Base-by-base conservation (phyloP, 1,140 invertebrate species). In the Melipona quadrifasciata region DNA sequence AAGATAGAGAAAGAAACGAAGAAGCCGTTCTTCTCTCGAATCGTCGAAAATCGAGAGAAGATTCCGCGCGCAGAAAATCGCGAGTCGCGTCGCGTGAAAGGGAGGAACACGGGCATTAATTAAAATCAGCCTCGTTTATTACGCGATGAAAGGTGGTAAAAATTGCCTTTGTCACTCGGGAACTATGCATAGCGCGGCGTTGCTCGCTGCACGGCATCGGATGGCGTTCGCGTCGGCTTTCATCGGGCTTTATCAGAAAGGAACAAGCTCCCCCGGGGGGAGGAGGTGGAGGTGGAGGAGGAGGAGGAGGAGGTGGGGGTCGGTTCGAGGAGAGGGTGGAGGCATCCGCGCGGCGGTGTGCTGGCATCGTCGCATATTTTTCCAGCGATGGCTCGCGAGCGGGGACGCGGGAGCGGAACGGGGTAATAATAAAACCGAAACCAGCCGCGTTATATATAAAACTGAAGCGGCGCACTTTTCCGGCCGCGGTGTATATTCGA, bases 381-480 rank as follows among this genome's bases (percentile, higher is more conserved):
- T 47, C 71, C 67, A 31, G 24, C n/a, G 39, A 21, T 10, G 39
- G 39, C 39, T 47, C 39, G 55, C 19, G 55, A 19, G 55, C 16
- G 5, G 53, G 71, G 17, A n/a, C 27, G 72, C 58, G 21, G 39
- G 47, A 58, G n/a, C 61, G 58, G 61, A n/a, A 2, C 24, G 87
- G 80, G 77, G 84, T 89, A 89, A 89, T 89, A 88, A 89, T 89
- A 89, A 89, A 89, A 89, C 87, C 88, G 87, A 84, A 89, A 89
- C 87, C 83, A 87, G 83, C 82, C 82, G 73, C 86, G 82, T 88
- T 88, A 78, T 86, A 88, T 89, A 86, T 90, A 88, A 91, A 91
- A 91, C 83, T 90, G 88, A 91, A 91, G 86, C 87, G 88, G 87
- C 80, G 86, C 90, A 89, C 87, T 90, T 91, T 91, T 89, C 85